Percentiles rank a stretch among this genome's conserved stretches.
Evolutionary conservation across 2,888 invertebrate species (phyloP).

Genomic region (Cephalotes varians): DNA sequence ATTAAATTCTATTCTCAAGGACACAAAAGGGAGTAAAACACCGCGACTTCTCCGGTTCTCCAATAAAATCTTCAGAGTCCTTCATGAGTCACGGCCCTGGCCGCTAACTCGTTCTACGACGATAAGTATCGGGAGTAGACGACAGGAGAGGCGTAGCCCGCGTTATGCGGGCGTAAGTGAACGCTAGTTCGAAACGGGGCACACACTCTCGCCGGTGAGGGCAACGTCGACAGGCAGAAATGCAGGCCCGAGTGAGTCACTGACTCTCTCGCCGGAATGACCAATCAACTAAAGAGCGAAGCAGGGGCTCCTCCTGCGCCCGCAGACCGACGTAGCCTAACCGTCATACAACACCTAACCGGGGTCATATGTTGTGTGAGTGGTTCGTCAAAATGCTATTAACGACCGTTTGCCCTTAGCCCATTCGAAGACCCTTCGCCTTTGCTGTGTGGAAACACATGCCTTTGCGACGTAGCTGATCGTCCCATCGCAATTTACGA

Average conservation of each 20-base stretch:
- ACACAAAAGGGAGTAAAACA: neutral
- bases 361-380: slow-evolving; percentile 28
- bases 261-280: slow-evolving; percentile 79
- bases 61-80: slow-evolving; percentile 5
- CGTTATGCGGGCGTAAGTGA: slow-evolving; percentile 81
- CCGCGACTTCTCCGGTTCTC: neutral
- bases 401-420: slow-evolving; percentile 59
- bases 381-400: slow-evolving; percentile 68
- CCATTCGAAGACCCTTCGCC: slow-evolving; percentile 47
- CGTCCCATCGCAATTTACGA: neutral
- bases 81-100: slow-evolving; percentile 59
- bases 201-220: slow-evolving; percentile 47
- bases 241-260: slow-evolving; percentile 79
- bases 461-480: slow-evolving; percentile 33
- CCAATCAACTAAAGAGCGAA: slow-evolving; percentile 78
- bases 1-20: neutral
- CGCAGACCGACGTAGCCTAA: slow-evolving; percentile 25
- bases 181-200: slow-evolving; percentile 76
- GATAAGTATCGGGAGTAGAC: slow-evolving; percentile 70
- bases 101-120: slow-evolving; percentile 63
- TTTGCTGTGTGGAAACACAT: neutral
- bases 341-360: slow-evolving; percentile 11
- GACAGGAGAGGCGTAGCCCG: slow-evolving; percentile 67
- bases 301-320: slow-evolving; percentile 57
- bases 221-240: slow-evolving; percentile 71